Base-by-base conservation (phyloP, 2,113 vertebrate genomes). In the Apus apus region DNA sequence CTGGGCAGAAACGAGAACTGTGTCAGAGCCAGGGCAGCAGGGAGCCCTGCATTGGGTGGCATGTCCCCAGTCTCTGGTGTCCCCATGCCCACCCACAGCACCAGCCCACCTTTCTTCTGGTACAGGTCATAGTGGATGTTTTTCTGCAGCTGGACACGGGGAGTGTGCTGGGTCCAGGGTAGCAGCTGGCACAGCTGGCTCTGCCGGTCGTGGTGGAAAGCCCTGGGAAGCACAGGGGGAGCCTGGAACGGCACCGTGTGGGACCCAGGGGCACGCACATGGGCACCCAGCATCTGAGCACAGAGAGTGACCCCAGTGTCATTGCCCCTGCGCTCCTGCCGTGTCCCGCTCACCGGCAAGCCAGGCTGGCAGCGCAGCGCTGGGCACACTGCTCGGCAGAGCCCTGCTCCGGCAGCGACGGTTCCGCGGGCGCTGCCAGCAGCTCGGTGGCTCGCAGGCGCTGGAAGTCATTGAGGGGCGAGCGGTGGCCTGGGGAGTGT, bases 381-480 rank as follows among this genome's bases (percentile, higher is more conserved):
- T 87, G 95, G 23, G 99, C 99, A 87, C 99, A 99, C 38, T 98
- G 98, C 93, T 99, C 98, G 3, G 98, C 97, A 32, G 27, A 95
- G 94, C 1, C 94, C 89, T 18, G 45, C 83, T 98, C 95, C 7
- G 67, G 60, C 68, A 67, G 91, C 3, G 8, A 94, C 2, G 95
- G 60, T 84, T 9, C 97, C 73, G 22, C 88, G 90, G 43, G 94
- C 32, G 3, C 51, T 61, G 95, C 9, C 98, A 97, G 96, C 90
- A 99, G 97, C 88, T 99, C 98, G 7, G 98, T 97, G 58, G 99
- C 99, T 93, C 98, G 98, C 0, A 99, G 98, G 68, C 98, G 98
- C 97, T 99, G 99, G 98, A 99, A 99, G 89, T 99, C 99, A 94
- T 99, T 99, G 70, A 99, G 96, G 9, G 98, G 97, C 32, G 99